Evolutionary conservation across 2,888 invertebrate species (phyloP), one percentile per base, ranked within the genome.

Genomic region (Pedicia rivosa): DNA sequence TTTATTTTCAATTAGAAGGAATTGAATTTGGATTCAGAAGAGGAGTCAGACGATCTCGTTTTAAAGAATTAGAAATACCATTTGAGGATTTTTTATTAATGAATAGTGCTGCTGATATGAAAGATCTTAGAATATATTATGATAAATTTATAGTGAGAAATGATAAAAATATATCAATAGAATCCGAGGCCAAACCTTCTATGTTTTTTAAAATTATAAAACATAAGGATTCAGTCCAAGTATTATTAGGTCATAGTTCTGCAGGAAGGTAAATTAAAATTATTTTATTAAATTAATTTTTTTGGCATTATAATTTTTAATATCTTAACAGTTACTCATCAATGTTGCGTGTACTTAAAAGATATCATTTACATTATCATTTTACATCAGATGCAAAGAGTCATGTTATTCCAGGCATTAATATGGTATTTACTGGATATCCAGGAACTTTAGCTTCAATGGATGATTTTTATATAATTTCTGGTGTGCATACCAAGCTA

Each of bases 311-410:
- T 10, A 24, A 10, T 24, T 24, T 24, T 10, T 5, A 3, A 10
- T 8, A 24, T 10, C 3, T 20, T 20, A 10, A 4, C 52, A 78
- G 78, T 42, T 88, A 81, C 53, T 67, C 72, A 22, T 71, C 74
- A 43, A 91, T 91, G 90, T 65, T 86, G 41, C 69, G 87, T 39
- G 71, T 90, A 24, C 64, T 86, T 50, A 91, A 91, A 57, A 73
- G 75, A 39, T 91, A 91, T 63, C 78, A 78, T 49, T 72, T 92
- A 36, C 72, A 74, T 42, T 86, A 75, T 54, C 80, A 77, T 45
- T 56, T 65, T 35, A 67, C 71, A 9, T 62, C 68, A 3, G 61
- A 61, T 33, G 52, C 53, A 31, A 59, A 63, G 32, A 59, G 64
- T 12, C 57, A 61, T 12, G 54, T 66, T 3, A 71, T 81, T 15